Percentiles rank a stretch among this genome's conserved stretches.
These are phyloP conservation scores for Ormyrus nitidulus DNA, from an alignment of 2,888 invertebrate genomes.

Conservation along the genomic window DNA sequence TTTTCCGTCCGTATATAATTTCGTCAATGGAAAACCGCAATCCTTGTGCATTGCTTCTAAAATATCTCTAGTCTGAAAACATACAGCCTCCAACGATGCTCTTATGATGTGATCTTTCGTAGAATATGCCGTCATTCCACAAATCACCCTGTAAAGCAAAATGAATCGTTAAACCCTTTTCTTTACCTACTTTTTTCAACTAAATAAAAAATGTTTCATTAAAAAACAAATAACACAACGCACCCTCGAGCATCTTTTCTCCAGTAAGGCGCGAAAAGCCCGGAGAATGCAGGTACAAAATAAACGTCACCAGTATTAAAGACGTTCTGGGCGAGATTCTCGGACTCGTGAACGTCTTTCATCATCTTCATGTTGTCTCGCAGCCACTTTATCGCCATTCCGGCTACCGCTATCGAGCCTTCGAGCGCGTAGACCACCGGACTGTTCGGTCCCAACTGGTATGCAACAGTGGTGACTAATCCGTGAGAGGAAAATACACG, in stretches of 20 bases:
- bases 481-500: slow-evolving; percentile 92
- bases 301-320: slow-evolving; percentile 95
- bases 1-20: slow-evolving; percentile 94
- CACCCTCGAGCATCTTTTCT: slow-evolving; percentile 95
- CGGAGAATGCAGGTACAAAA: slow-evolving; percentile 98
- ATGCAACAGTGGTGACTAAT: slow-evolving; percentile 92
- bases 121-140: slow-evolving; percentile 94
- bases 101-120: slow-evolving; percentile 95
- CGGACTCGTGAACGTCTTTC: slow-evolving; percentile 82
- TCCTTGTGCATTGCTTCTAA: slow-evolving; percentile 96
- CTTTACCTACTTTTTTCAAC: neutral
- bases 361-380: slow-evolving; percentile 93
- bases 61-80: slow-evolving; percentile 96
- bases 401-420: slow-evolving; percentile 95
- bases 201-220: neutral
- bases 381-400: slow-evolving; percentile 94
- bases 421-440: slow-evolving; percentile 96
- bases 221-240: slow-evolving; percentile 59
- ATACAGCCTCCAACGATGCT: slow-evolving; percentile 95
- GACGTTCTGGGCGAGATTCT: slow-evolving; percentile 86
- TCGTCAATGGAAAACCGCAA: slow-evolving; percentile 87
- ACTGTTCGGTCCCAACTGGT: slow-evolving; percentile 88
- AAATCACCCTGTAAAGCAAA: slow-evolving; percentile 84
- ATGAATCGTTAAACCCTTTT: neutral
- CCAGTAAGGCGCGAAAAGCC: slow-evolving; percentile 99